Conservation (phyloP, 2,888 invertebrate species). For the Scaptomyza cyrtandrae region DNA sequence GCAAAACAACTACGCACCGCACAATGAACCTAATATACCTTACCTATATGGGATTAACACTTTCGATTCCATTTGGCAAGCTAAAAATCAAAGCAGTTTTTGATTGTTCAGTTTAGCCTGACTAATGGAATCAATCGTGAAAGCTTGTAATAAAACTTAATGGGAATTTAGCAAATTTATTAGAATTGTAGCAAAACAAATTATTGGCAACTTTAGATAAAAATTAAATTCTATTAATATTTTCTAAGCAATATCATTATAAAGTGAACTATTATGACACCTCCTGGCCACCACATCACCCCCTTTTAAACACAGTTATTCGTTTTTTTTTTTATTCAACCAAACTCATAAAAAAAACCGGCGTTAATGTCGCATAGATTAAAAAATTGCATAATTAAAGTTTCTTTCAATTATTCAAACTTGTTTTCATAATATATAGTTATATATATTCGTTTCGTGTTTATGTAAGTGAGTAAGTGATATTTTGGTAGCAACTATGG, state of each 20-base stretch:
- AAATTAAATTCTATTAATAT: constrained; percentile 50
- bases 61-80: constrained; percentile 21
- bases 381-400: constrained; percentile 64
- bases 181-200: constrained; percentile 58
- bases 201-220: constrained; percentile 57
- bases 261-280: constrained; percentile 49
- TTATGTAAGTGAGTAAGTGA: constrained; percentile 25
- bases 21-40: constrained; percentile 61
- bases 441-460: constrained; percentile 41
- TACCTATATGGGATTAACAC: constrained; percentile 22
- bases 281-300: constrained; percentile 25
- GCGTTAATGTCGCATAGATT: constrained; percentile 43
- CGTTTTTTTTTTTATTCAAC: constrained; percentile 20
- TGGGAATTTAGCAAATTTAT: constrained; percentile 74
- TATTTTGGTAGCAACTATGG: constrained; percentile 54
- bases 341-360: constrained; percentile 17
- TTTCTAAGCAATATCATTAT: constrained; percentile 49
- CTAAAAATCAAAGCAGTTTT: background rate
- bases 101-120: constrained; percentile 6
- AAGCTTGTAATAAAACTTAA: constrained; percentile 39
- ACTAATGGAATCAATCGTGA: constrained; percentile 34
- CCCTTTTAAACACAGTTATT: constrained; percentile 1
- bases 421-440: constrained; percentile 51
- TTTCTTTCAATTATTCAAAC: constrained; percentile 71
- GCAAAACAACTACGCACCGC: constrained; percentile 66